phyloP scores from a whole-genome alignment of 2,113 vertebrate genomes.

The Vireo altiloquus region DNA sequence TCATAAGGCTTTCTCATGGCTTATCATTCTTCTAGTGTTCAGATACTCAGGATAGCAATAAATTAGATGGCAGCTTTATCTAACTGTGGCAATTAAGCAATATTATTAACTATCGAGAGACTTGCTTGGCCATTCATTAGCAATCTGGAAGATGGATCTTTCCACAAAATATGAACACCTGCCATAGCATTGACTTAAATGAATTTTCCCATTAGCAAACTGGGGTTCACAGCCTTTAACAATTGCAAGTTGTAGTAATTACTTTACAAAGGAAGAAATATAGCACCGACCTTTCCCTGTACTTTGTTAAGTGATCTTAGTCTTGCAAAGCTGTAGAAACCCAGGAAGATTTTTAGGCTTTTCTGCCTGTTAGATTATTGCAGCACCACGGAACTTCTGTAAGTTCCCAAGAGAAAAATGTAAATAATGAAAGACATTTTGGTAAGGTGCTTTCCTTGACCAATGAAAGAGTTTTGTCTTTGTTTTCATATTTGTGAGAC shows the following conservation, averaged over 20 bases:
- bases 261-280: background rate
- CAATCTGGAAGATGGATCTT: constrained; percentile 43
- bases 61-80: constrained; percentile 46
- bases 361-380: too few relatives aligned
- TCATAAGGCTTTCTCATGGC: background rate
- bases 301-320: background rate
- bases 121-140: constrained; percentile 51
- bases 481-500: too few relatives aligned
- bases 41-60: constrained; percentile 53
- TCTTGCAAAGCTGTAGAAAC: background rate
- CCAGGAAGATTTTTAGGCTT: too few relatives aligned
- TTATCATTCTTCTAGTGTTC: constrained; percentile 38
- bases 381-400: too few relatives aligned
- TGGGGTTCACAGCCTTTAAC: constrained; percentile 3
- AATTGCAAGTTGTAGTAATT: background rate
- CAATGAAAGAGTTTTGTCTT: too few relatives aligned
- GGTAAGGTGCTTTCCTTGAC: too few relatives aligned
- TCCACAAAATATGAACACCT: constrained; percentile 51
- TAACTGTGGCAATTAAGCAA: constrained; percentile 57
- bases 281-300: background rate
- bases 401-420: too few relatives aligned
- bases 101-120: constrained; percentile 64
- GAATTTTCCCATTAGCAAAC: constrained; percentile 31
- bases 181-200: constrained; percentile 49
- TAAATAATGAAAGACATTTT: too few relatives aligned